Percentiles rank a stretch among this genome's conserved stretches.
Evolutionary conservation across 2,888 invertebrate genomes (phyloP).

Genomic region (Thumatha senex): DNA sequence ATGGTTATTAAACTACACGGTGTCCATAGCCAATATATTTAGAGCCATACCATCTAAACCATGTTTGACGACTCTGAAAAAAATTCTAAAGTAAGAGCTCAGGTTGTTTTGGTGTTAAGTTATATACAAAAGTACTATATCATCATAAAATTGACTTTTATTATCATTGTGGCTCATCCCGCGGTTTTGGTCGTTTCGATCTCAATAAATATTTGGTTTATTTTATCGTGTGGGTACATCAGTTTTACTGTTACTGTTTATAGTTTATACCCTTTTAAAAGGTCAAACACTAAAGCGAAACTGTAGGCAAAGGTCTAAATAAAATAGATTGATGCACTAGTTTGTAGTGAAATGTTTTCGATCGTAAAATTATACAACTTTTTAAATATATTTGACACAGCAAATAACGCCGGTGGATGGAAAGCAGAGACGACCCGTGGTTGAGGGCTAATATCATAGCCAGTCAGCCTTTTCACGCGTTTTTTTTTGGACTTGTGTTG

Average conservation of each 20-base stretch:
- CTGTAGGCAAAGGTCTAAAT: not conserved
- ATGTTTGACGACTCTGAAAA: slow-evolving; percentile 3
- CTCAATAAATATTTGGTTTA: slow-evolving; percentile 36
- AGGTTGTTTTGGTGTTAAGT: slow-evolving; percentile 26
- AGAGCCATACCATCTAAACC: slow-evolving; percentile 22
- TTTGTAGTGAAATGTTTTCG: too few species aligned
- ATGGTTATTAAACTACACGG: slow-evolving; percentile 36
- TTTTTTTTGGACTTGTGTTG: too few species aligned
- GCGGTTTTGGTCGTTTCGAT: slow-evolving; percentile 30
- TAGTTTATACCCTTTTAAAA: slow-evolving; percentile 27
- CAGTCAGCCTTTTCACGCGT: too few species aligned
- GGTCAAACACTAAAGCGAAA: slow-evolving; percentile 1
- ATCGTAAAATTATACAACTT: too few species aligned
- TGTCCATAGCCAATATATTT: slow-evolving; percentile 36
- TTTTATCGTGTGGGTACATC: slow-evolving; percentile 21
- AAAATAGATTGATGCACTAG: not conserved
- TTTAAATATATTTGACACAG: too few species aligned
- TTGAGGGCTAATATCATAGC: too few species aligned
- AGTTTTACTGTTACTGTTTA: slow-evolving; percentile 17
- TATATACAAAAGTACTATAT: slow-evolving; percentile 44
- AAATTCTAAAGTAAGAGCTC: slow-evolving; percentile 25
- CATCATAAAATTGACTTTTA: slow-evolving; percentile 54
- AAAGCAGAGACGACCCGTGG: too few species aligned
- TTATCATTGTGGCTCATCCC: slow-evolving; percentile 36
- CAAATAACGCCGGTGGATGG: too few species aligned